These are phyloP conservation scores for Pristionchus exspectatus DNA, from an alignment of 2,888 invertebrate species.

Conservation along the genomic window DNA sequence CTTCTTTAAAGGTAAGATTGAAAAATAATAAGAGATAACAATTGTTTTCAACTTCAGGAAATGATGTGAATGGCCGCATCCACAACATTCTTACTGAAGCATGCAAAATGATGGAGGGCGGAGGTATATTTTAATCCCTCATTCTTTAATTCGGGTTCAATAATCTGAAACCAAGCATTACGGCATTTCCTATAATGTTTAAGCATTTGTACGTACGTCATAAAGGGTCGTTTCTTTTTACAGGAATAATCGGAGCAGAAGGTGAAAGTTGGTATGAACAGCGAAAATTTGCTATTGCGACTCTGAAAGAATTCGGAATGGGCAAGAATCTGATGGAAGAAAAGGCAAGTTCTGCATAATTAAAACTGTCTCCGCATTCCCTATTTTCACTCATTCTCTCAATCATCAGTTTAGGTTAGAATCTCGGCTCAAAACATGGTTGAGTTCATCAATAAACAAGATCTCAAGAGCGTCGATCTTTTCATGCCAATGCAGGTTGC, in stretches of 20 bases:
- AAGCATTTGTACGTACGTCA: too few relatives aligned
- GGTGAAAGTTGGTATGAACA: neutral
- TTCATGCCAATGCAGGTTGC: neutral
- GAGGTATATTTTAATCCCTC: neutral
- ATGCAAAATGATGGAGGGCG: neutral
- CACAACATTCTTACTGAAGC: neutral
- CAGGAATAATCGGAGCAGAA: neutral
- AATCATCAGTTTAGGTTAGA: neutral
- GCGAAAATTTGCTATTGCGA: neutral
- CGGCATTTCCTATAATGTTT: too few relatives aligned
- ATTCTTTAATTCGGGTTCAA: neutral
- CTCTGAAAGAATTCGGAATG: conserved; percentile 12
- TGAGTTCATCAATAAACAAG: neutral
- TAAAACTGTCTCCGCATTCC: neutral
- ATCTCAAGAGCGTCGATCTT: neutral
- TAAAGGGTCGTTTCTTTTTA: too few relatives aligned
- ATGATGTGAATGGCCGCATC: conserved; percentile 8
- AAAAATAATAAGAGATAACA: neutral
- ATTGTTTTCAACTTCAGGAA: neutral
- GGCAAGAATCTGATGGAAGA: conserved; percentile 34
- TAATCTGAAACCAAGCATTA: too few relatives aligned
- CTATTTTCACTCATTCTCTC: neutral
- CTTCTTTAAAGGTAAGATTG: neutral
- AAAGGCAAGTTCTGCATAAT: neutral
- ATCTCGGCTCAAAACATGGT: neutral